These are phyloP conservation scores for Spinus pinus DNA, from an alignment of 2,797 vertebrate genomes.

Conservation along the genomic window DNA sequence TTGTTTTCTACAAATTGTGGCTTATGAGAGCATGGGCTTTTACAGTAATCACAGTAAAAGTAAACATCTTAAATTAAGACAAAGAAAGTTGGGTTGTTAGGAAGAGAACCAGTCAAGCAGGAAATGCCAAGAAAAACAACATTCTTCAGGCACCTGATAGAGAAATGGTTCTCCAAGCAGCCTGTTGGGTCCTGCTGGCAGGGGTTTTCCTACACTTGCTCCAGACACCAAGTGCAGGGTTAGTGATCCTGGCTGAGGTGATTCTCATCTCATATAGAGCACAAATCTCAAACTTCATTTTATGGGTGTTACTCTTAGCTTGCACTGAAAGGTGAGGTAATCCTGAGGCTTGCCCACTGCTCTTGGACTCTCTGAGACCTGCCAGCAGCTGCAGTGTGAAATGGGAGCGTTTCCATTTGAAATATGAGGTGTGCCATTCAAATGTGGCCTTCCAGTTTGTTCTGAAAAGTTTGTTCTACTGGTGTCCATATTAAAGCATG, in stretches of 20 bases:
- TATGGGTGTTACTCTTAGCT: not conserved
- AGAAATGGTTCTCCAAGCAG: not conserved
- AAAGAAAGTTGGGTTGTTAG: slow-evolving; percentile 35
- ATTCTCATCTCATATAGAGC: not conserved
- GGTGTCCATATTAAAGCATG: not conserved
- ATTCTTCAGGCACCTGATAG: slow-evolving; percentile 15
- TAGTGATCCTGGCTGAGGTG: not conserved
- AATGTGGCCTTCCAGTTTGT: not conserved
- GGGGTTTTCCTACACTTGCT: not conserved
- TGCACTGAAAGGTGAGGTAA: not conserved
- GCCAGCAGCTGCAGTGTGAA: not conserved
- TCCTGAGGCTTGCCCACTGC: not conserved
- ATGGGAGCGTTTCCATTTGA: not conserved
- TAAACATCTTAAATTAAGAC: slow-evolving; percentile 37
- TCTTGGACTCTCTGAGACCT: not conserved
- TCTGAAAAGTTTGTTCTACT: not conserved
- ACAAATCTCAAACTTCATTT: not conserved
- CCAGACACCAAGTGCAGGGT: not conserved
- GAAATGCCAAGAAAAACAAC: slow-evolving; percentile 51
- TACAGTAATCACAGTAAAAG: slow-evolving; percentile 23
- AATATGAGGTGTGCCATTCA: not conserved
- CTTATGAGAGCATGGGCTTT: slow-evolving; percentile 11
- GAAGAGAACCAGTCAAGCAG: slow-evolving; percentile 35
- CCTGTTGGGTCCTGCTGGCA: slow-evolving; percentile 5
- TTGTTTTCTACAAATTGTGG: slow-evolving; percentile 41